Percentiles rank a stretch among this genome's conserved stretches.
Evolutionary conservation across 2,797 vertebrate genomes (phyloP).

Genomic region (Hipposideros larvatus): DNA sequence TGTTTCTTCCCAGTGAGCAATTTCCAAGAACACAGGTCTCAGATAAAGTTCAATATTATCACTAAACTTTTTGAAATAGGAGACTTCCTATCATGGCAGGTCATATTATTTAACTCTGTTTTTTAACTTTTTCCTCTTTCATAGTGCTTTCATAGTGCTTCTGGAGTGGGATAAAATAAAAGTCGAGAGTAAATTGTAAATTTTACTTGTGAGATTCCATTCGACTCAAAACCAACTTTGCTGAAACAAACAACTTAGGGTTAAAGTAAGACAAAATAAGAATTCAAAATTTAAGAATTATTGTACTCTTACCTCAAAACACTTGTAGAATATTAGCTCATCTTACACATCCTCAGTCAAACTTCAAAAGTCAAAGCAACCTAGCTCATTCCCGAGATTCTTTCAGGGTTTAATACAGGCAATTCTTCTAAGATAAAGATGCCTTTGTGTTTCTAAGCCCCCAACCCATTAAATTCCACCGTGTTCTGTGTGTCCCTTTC

Average conservation of each 20-base stretch:
- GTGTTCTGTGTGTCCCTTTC: background rate
- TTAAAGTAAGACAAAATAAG: slow-evolving; percentile 33
- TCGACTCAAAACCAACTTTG: background rate
- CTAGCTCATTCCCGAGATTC: background rate
- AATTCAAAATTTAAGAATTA: background rate
- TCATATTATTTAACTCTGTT: background rate
- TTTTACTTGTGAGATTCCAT: background rate
- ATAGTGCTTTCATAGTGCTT: background rate
- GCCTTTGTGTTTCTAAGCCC: background rate
- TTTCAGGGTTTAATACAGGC: background rate
- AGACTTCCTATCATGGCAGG: background rate
- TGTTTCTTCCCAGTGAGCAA: background rate
- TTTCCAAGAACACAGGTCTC: background rate
- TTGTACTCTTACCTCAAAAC: background rate
- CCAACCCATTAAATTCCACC: background rate
- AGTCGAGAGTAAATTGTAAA: background rate
- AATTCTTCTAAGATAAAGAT: background rate
- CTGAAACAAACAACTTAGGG: background rate
- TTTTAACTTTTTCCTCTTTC: background rate
- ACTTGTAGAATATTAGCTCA: background rate
- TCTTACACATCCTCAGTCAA: background rate
- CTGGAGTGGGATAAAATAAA: background rate
- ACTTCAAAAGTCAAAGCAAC: background rate
- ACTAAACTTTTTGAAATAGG: background rate
- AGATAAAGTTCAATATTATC: background rate